Evolutionary conservation across 2,113 vertebrate genomes (phyloP).

Genomic region (Carettochelys insculpta): DNA sequence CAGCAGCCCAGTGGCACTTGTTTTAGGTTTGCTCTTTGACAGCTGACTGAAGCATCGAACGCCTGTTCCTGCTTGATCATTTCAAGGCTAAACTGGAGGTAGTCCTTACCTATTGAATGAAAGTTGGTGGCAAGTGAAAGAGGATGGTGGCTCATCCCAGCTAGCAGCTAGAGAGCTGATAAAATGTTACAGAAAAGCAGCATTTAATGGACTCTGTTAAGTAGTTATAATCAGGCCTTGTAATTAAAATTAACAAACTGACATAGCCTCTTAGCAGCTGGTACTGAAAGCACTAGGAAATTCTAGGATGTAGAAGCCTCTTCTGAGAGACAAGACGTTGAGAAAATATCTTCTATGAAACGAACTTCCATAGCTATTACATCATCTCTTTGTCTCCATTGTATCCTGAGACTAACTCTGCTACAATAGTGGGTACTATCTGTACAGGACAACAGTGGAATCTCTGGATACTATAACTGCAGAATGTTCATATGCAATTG

Average conservation of each 20-base stretch:
- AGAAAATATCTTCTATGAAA: no score
- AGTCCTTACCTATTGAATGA: neutral
- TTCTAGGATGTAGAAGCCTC: neutral
- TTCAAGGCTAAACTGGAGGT: neutral
- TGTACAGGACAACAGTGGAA: no score
- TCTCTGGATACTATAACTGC: neutral
- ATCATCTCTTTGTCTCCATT: no score
- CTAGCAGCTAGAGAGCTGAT: constrained; percentile 55
- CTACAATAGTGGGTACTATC: no score
- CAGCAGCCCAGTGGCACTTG: neutral
- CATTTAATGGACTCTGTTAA: neutral
- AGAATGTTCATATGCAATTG: neutral
- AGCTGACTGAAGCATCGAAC: neutral
- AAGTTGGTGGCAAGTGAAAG: constrained; percentile 17
- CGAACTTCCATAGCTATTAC: no score
- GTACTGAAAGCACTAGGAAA: neutral
- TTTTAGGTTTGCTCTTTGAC: neutral
- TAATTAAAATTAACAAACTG: constrained; percentile 69
- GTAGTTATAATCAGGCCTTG: constrained; percentile 47
- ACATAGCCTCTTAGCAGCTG: constrained; percentile 25
- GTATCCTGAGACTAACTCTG: no score
- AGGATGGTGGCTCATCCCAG: neutral
- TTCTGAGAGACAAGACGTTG: neutral
- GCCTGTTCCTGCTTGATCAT: neutral
- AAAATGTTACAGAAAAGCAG: constrained; percentile 65